phyloP scores from a whole-genome alignment of 92 coral and sea anemone genomes.

The Siderastrea radians region DNA sequence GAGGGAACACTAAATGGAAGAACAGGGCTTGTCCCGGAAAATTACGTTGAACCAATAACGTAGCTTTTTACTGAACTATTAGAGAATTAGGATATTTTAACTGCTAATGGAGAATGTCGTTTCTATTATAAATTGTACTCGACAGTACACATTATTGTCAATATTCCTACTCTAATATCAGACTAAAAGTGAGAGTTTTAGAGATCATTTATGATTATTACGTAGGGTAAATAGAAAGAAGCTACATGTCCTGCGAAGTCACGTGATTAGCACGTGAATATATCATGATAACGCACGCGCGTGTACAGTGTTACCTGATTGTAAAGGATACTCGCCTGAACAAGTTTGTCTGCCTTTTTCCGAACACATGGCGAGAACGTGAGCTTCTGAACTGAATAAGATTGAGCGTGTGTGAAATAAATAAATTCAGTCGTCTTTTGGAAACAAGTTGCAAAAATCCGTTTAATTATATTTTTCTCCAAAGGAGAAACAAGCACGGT shows the following conservation, averaged over 20 bases:
- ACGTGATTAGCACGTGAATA: slow-evolving; percentile 4
- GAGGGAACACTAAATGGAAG: slow-evolving; percentile 97
- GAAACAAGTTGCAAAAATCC: neutral
- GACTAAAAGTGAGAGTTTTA: neutral
- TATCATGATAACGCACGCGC: neutral
- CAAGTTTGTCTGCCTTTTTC: neutral
- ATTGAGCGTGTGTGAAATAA: slow-evolving; percentile 1
- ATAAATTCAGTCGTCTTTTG: neutral
- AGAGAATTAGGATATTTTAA: slow-evolving; percentile 53
- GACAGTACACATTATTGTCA: neutral
- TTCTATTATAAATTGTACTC: slow-evolving; percentile 4
- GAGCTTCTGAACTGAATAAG: neutral
- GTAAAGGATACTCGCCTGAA: neutral
- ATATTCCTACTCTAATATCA: neutral
- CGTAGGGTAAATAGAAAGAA: neutral
- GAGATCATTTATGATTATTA: neutral
- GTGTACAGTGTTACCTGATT: neutral
- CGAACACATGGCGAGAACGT: no score
- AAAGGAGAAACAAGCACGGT: neutral
- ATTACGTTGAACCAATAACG: slow-evolving; percentile 84
- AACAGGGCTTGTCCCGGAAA: slow-evolving; percentile 95
- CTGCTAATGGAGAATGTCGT: slow-evolving; percentile 6
- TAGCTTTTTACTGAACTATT: neutral
- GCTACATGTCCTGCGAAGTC: neutral
- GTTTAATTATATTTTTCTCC: slow-evolving; percentile 7